These are phyloP conservation scores for Drosophila micromelanica DNA, from an alignment of 1,140 invertebrate species.

Conservation along the genomic window DNA sequence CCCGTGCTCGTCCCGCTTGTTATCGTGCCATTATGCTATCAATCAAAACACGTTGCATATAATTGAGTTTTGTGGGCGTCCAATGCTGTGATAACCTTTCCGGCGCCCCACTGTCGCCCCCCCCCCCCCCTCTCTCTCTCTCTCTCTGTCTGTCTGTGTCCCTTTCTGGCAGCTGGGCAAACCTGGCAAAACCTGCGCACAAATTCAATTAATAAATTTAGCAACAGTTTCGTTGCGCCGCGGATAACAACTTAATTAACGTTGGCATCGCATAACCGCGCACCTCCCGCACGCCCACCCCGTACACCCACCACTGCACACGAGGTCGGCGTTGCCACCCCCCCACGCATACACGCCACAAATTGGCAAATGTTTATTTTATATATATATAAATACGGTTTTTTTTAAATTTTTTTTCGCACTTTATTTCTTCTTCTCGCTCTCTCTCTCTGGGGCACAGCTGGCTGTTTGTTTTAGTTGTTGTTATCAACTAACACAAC, in stretches of 20 bases:
- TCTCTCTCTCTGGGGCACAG: conserved; percentile 1
- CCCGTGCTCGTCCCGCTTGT: too few species aligned
- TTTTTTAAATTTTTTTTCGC: conserved; percentile 22
- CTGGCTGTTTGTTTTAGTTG: conserved; percentile 14
- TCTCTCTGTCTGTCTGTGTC: background rate
- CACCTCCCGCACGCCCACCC: background rate
- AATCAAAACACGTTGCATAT: conserved; percentile 46
- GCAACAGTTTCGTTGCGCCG: conserved; percentile 49
- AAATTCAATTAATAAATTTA: conserved; percentile 71
- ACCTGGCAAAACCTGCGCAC: conserved; percentile 28
- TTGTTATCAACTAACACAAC: conserved; percentile 53
- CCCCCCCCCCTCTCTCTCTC: background rate
- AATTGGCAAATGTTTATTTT: conserved; percentile 21
- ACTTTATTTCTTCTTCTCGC: background rate
- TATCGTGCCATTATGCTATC: conserved; percentile 23
- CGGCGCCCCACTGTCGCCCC: background rate
- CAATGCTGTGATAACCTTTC: conserved; percentile 41
- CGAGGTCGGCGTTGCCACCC: background rate
- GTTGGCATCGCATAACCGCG: conserved; percentile 18
- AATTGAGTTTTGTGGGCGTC: conserved; percentile 53
- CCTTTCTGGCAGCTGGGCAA: background rate
- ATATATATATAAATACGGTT: background rate
- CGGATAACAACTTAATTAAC: conserved; percentile 68
- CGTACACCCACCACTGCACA: background rate
- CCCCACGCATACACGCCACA: background rate